phyloP scores from a whole-genome alignment of 2,113 vertebrate genomes.

The Pungitius pungitius region DNA sequence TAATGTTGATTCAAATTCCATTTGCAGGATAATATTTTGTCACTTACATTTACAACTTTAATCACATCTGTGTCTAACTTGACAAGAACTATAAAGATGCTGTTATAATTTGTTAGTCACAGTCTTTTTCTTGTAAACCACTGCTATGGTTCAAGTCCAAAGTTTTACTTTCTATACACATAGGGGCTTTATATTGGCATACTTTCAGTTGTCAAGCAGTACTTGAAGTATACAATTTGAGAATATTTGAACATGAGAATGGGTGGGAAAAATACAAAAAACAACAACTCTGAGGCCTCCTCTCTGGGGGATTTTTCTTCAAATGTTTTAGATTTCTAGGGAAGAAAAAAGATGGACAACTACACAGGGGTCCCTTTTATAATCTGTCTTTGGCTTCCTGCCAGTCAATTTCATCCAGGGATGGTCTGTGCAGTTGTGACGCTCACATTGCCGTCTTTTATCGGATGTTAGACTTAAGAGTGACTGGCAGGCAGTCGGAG shows the following conservation, averaged over 20 bases:
- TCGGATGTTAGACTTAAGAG: conserved; percentile 31
- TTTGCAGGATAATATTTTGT: too few relatives aligned
- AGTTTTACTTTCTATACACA: neutral
- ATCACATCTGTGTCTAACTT: too few relatives aligned
- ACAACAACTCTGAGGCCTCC: conserved; percentile 5
- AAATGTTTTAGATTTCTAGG: conserved; percentile 24
- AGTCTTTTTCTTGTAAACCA: neutral
- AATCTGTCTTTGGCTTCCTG: conserved; percentile 28
- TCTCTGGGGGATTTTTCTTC: conserved; percentile 23
- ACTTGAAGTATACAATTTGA: neutral
- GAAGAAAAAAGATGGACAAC: conserved; percentile 14
- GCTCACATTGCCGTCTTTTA: conserved; percentile 21
- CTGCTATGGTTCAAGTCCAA: neutral
- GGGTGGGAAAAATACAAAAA: conserved; percentile 2
- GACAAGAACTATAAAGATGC: too few relatives aligned
- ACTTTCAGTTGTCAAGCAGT: neutral
- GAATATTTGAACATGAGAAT: neutral
- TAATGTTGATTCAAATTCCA: neutral
- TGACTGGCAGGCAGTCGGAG: conserved; percentile 44
- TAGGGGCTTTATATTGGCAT: neutral
- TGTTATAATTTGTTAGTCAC: too few relatives aligned
- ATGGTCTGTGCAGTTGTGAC: conserved; percentile 10
- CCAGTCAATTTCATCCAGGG: conserved; percentile 17
- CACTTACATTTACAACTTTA: too few relatives aligned
- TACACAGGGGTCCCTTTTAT: conserved; percentile 25